Evolutionary conservation across 1,140 invertebrate species (phyloP).

Genomic region (Pseudomyrmex pallidus): DNA sequence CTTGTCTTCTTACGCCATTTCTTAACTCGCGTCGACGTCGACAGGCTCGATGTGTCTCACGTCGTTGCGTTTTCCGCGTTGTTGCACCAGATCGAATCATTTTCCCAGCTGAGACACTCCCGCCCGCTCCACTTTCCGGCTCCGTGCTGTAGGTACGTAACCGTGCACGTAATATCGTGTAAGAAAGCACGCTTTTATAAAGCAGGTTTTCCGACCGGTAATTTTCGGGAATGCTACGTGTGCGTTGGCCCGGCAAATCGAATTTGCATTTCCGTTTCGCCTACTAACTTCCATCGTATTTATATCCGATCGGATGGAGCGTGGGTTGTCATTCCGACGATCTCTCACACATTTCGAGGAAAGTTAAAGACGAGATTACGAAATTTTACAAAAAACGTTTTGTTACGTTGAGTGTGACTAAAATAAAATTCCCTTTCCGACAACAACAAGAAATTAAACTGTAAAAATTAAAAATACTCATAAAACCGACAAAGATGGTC

Average conservation of each 20-base stretch:
- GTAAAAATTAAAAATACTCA: too few relatives aligned
- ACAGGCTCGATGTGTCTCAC: conserved; percentile 54
- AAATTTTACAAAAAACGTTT: neutral
- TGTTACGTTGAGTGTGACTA: too few relatives aligned
- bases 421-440: too few relatives aligned
- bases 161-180: conserved; percentile 36
- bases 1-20: conserved; percentile 38
- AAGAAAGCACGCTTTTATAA: conserved; percentile 57
- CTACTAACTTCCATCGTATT: conserved; percentile 26
- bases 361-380: neutral
- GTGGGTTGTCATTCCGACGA: neutral
- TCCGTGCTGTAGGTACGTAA: conserved; percentile 31
- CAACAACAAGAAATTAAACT: too few relatives aligned
- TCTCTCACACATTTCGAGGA: neutral
- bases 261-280: conserved; percentile 54
- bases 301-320: conserved; percentile 15
- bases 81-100: conserved; percentile 71
- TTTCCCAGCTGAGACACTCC: conserved; percentile 58
- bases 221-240: conserved; percentile 60
- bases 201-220: conserved; percentile 47
- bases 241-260: conserved; percentile 55
- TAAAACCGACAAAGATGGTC: too few relatives aligned
- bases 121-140: conserved; percentile 40
- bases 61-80: conserved; percentile 62
- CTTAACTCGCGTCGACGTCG: conserved; percentile 37